Percentiles rank a stretch among this genome's conserved stretches.
phyloP scores from a whole-genome alignment of 2,797 vertebrate species.

The Coluber constrictor region DNA sequence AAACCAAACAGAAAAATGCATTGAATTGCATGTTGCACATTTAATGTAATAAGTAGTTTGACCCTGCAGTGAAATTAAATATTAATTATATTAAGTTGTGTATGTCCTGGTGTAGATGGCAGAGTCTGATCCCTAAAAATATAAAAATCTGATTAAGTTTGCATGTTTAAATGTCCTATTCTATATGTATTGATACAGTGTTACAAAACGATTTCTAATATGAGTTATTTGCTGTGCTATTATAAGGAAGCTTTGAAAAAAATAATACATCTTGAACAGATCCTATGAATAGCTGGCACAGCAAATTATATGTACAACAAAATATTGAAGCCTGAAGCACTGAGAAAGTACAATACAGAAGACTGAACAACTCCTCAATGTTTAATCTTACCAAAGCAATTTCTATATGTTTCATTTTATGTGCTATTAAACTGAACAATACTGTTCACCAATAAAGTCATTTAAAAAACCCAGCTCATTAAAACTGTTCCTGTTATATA shows the following conservation, averaged over 20 bases:
- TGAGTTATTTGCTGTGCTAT: background rate
- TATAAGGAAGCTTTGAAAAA: background rate
- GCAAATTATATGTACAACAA: background rate
- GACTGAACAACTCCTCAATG: slow-evolving; percentile 50
- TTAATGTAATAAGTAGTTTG: background rate
- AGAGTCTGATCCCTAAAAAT: background rate
- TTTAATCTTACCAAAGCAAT: slow-evolving; percentile 67
- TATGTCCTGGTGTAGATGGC: background rate
- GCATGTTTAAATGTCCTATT: background rate
- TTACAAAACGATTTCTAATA: background rate
- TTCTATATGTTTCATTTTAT: slow-evolving; percentile 71
- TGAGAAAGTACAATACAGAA: slow-evolving; percentile 32
- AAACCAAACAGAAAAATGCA: background rate
- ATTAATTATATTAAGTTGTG: background rate
- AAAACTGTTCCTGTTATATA: slow-evolving; percentile 74
- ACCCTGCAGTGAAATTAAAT: background rate
- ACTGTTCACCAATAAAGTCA: slow-evolving; percentile 69
- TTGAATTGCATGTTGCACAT: background rate
- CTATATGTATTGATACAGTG: background rate
- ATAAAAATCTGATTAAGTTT: background rate
- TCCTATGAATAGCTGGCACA: background rate
- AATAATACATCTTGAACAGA: background rate
- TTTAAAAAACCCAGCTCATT: slow-evolving; percentile 75
- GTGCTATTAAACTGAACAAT: slow-evolving; percentile 76
- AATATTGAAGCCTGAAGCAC: slow-evolving; percentile 27